Evolutionary conservation across 2,113 vertebrate genomes (phyloP), one percentile per base, ranked within the genome.

Genomic region (Myanophis thanlyinensis): DNA sequence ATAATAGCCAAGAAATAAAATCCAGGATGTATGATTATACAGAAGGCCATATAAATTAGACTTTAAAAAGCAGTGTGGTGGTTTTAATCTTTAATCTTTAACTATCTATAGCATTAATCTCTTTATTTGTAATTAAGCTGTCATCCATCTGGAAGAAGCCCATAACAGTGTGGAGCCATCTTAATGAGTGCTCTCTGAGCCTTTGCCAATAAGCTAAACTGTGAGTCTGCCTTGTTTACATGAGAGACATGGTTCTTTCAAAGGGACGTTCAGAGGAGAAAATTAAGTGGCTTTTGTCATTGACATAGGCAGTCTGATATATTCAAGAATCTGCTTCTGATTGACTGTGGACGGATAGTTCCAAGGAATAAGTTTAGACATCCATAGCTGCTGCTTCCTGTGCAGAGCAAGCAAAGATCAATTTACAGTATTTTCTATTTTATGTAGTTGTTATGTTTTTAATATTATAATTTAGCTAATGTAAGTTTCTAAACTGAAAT

Each of bases 341-440:
- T 93, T 51, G 53, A 9, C 11, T 94, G 15, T 94, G 48, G 92
- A 93, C 1, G 44, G 49, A 92, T 1, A 91, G 44, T 95, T 87
- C 95, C 53, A 95, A 52, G 95, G 44, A 52, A 89, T 86, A 93
- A 95, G 92, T 96, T n/a, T 48, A 22, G 90, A 94, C 95, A 94
- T 52, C 30, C 40, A 95, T 20, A 92, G 94, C 48, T 48, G 22
- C 93, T 95, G 89, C 84, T 47, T 80, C 4, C 47, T 67, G 62
- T 11, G 11, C 22, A 87, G 9, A 2, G 5, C 15, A 89, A 89
- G 25, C 22, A 7, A 30, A 84, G 27, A n/a, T 49, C 48, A 18
- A 4, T 2, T 4, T 87, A 30, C 0, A 18, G 30, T 51, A 48
- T 52, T n/a, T 51, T 87, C 10, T 51, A 35, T 6, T 87, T 18